Conservation (phyloP, 2,888 invertebrate species). For the Tenthredo distinguenda region DNA sequence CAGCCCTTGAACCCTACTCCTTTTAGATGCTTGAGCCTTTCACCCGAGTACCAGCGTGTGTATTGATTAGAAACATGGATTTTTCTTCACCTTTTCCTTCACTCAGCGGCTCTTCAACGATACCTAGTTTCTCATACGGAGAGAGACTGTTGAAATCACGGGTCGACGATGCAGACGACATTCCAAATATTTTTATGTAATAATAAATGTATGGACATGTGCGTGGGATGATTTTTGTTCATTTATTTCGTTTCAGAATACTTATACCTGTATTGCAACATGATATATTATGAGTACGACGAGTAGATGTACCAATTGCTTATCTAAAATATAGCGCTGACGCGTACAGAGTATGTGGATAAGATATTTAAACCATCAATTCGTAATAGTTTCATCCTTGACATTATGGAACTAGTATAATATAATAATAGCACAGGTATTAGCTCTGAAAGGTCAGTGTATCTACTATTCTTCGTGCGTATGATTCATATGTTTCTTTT, state of each 20-base stretch:
- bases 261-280: background rate
- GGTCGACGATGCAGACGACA: background rate
- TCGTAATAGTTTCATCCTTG: slow-evolving; percentile 32
- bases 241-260: background rate
- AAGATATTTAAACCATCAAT: background rate
- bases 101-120: background rate
- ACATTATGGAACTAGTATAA: slow-evolving; percentile 12
- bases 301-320: background rate
- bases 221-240: background rate
- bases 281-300: background rate
- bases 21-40: background rate
- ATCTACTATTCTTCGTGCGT: slow-evolving; percentile 1
- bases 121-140: background rate
- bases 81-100: background rate
- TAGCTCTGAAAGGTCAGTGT: slow-evolving; percentile 27
- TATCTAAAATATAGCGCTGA: background rate
- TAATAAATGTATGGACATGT: background rate
- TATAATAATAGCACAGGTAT: background rate
- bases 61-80: background rate
- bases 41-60: background rate
- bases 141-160: background rate
- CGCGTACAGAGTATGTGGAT: background rate
- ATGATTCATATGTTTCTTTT: background rate
- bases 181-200: background rate
- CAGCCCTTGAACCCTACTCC: slow-evolving; percentile 1